phyloP scores from a whole-genome alignment of 2,113 vertebrate genomes.

The Sigmodon hispidus region DNA sequence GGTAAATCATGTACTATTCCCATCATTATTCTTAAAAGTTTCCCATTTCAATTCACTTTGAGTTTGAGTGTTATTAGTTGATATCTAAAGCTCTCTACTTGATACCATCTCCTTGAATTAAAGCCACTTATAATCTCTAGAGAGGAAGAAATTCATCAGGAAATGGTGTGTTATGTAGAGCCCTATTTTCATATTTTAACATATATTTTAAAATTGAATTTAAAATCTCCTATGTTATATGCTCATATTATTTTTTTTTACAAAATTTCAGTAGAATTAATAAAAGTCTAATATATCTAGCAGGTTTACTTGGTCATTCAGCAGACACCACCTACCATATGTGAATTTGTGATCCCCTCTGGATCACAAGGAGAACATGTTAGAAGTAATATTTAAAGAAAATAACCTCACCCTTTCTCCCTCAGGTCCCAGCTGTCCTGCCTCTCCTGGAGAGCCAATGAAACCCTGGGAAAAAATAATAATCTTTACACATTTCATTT shows the following conservation, averaged over 20 bases:
- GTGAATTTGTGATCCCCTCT: not conserved
- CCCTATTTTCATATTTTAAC: not conserved
- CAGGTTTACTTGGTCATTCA: not conserved
- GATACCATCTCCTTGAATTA: not conserved
- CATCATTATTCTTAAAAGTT: not conserved
- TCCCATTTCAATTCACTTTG: constrained; percentile 18
- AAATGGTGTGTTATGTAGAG: too few relatives aligned
- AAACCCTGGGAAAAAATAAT: constrained; percentile 91
- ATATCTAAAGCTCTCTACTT: not conserved
- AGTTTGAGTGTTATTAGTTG: not conserved
- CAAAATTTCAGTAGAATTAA: constrained; percentile 35
- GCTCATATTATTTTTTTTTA: not conserved
- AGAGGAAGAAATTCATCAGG: not conserved
- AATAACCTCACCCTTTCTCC: constrained; percentile 92
- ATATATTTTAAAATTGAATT: not conserved
- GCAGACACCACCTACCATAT: not conserved
- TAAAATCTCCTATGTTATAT: not conserved
- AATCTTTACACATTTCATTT: constrained; percentile 54
- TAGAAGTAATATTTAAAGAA: not conserved
- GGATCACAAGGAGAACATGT: not conserved
- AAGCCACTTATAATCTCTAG: not conserved
- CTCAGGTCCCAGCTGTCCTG: constrained; percentile 92
- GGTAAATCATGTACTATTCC: not conserved
- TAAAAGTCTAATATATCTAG: not conserved
- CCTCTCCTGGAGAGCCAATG: constrained; percentile 94